Base-by-base conservation (phyloP, 2,888 invertebrate genomes). In the Acleris emargana region DNA sequence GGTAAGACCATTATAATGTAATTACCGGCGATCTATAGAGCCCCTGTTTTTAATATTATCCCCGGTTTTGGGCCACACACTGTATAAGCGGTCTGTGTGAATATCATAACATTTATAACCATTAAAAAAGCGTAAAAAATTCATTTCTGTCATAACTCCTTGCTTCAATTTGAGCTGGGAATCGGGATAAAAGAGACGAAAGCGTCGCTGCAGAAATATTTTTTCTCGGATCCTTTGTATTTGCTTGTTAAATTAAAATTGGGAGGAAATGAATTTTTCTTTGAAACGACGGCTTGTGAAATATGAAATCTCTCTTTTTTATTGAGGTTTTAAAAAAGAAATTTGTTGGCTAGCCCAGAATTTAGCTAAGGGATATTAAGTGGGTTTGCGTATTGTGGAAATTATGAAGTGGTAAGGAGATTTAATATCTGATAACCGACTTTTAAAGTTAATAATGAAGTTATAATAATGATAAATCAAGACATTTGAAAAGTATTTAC, bases 211-310 rank as follows among this genome's bases (percentile, higher is more conserved):
- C n/a, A 64, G 49, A 58, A 76, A 78, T 78, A 73, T 64, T 75
- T 76, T 76, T 75, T 73, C 69, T 68, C 71, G 69, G 53, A 72
- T 16, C 69, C 73, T 71, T 79, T 77, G 73, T 76, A 69, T 74
- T 75, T 71, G 66, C 68, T 67, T 71, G 73, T 74, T 76, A 73
- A 76, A 79, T 77, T 76, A 76, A 80, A 80, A 81, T 81, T 76
- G 72, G 70, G 72, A 75, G 73, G 71, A 57, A 57, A 57, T 57
- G 57, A 57, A 57, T 61, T 61, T 64, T 60, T 61, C 66, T 52
- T 57, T 61, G 60, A 45, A 57, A 25, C 53, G 43, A 16, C 60
- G 60, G 51, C 55, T 61, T 61, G 66, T 61, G 66, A 66, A 61
- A 66, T 61, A 61, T 57, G 51, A 61, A 66, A 60, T 57, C 43